Evolutionary conservation across 2,888 invertebrate genomes (phyloP), one percentile per base, ranked within the genome.

Genomic region (Chydorus sphaericus): DNA sequence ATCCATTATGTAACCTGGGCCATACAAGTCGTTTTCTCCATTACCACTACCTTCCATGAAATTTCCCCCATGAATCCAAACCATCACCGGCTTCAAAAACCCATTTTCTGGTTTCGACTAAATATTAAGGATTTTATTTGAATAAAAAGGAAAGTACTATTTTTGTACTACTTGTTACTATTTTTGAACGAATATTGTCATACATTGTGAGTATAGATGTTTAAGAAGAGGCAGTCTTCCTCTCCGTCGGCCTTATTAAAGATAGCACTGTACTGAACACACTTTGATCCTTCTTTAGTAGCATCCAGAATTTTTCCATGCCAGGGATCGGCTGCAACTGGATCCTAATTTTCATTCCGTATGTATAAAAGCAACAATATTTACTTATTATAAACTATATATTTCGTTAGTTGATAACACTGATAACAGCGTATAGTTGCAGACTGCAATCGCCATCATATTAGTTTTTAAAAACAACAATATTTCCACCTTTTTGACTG

Each of bases 21-120:
- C 38, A 20, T 57, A 59, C 26, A 54, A 55, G 5, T 58, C 29
- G n/a, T n/a, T n/a, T 14, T 26, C 23, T 5, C 16, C 44, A 20
- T 38, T 26, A 14, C 51, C 50, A 30, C 50, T 50, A 28, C 50
- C 50, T 10, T 20, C 11, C 10, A 11, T 16, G 33, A 60, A 62
- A 6, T 58, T 60, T 14, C 62, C 62, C 5, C 62, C 62, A 50
- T 62, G 62, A 29, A 62, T 59, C 50, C 59, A 62, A 31, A 62
- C 51, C 61, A 62, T 61, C 2, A 62, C 62, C 10, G 62, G 62
- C 10, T n/a, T 16, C n/a, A 8, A 26, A n/a, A n/a, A n/a, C n/a
- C n/a, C n/a, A n/a, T n/a, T n/a, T n/a, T n/a, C n/a, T n/a, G 11
- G n/a, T 14, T 38, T n/a, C 16, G 29, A 23, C 29, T 38, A n/a